Percentiles rank a stretch among this genome's conserved stretches.
Conservation (phyloP, 1,140 invertebrate species). For the Agrypnia vestita region DNA sequence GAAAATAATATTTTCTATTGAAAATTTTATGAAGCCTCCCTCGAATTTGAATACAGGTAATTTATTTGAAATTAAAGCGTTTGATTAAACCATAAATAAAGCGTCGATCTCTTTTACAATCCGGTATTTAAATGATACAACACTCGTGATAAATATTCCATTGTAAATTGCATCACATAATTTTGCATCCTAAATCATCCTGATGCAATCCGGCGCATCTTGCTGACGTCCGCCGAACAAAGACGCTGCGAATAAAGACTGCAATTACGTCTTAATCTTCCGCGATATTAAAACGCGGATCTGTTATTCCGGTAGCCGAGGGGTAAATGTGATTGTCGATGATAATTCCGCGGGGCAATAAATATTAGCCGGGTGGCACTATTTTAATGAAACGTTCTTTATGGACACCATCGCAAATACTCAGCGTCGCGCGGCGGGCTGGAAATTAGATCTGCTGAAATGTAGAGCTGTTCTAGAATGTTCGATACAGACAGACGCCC, state of each 20-base stretch:
- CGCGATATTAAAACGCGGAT: not conserved
- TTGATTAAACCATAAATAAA: not conserved
- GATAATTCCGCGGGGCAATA: not conserved
- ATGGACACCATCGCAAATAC: not conserved
- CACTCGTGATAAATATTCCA: constrained; percentile 4
- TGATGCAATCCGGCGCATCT: not conserved
- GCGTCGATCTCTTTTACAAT: not conserved
- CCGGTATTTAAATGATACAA: not conserved
- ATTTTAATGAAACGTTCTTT: not conserved
- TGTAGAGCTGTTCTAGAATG: no score
- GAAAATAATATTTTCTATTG: no score
- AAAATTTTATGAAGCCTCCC: no score
- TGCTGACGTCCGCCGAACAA: not conserved
- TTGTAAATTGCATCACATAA: constrained; percentile 23
- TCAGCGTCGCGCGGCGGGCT: not conserved
- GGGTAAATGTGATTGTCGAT: not conserved
- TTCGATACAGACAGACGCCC: no score
- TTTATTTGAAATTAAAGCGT: not conserved
- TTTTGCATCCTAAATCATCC: constrained; percentile 17
- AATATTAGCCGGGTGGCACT: not conserved
- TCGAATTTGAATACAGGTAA: not conserved
- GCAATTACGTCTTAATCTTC: not conserved
- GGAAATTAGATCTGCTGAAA: no score
- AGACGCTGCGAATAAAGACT: not conserved
- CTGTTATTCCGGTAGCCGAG: constrained; percentile 10